These are phyloP conservation scores for Achroia grisella DNA, from an alignment of 1,140 invertebrate genomes.

Conservation along the genomic window DNA sequence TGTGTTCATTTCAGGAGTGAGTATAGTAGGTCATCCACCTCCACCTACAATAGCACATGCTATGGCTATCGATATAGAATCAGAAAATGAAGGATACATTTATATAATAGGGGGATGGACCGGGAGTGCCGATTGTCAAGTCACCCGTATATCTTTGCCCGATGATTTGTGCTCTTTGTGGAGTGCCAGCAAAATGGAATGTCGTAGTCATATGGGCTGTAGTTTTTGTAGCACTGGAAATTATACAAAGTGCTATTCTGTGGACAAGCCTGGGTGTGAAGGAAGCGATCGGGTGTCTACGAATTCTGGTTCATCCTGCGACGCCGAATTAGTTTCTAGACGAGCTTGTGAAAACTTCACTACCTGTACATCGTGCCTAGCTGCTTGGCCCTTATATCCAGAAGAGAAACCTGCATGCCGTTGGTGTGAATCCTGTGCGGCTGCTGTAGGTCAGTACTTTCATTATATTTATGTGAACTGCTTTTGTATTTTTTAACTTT, in stretches of 20 bases:
- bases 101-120: slow-evolving; percentile 92
- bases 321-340: slow-evolving; percentile 77
- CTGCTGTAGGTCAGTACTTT: slow-evolving; percentile 48
- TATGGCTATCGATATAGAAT: slow-evolving; percentile 85
- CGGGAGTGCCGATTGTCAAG: slow-evolving; percentile 82
- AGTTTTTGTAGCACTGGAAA: slow-evolving; percentile 82
- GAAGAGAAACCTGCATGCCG: slow-evolving; percentile 73
- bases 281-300: slow-evolving; percentile 72
- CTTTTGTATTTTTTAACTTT: no score
- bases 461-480: no score
- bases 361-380: slow-evolving; percentile 87
- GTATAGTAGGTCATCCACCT: slow-evolving; percentile 82
- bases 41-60: slow-evolving; percentile 86
- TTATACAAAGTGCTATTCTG: slow-evolving; percentile 60
- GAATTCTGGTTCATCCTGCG: slow-evolving; percentile 80
- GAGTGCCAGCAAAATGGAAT: slow-evolving; percentile 81
- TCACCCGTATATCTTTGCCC: slow-evolving; percentile 84
- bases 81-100: slow-evolving; percentile 75
- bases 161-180: slow-evolving; percentile 89
- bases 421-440: slow-evolving; percentile 73
- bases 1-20: slow-evolving; percentile 74
- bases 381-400: slow-evolving; percentile 82
- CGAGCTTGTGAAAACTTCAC: slow-evolving; percentile 84
- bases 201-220: slow-evolving; percentile 87
- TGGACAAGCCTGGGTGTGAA: slow-evolving; percentile 55